A percentile compares a stretch with the other conserved stretches of the same genome.
phyloP scores from a whole-genome alignment of 2,113 vertebrate species.

The Crotophaga sulcirostris region DNA sequence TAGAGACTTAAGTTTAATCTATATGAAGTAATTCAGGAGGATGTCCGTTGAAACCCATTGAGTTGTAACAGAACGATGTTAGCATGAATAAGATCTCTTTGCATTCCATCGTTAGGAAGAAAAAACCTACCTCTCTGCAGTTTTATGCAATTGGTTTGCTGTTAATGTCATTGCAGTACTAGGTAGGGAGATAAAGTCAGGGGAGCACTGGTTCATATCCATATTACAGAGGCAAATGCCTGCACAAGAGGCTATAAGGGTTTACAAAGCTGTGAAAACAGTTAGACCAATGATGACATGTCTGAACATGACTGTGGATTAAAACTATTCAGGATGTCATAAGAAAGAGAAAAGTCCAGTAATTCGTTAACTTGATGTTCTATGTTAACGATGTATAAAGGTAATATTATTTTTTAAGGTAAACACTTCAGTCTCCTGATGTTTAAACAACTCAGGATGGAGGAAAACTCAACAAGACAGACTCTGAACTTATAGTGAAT shows the following conservation, averaged over 20 bases:
- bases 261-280: neutral
- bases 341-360: neutral
- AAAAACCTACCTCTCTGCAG: rapidly evolving
- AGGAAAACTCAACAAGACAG: neutral
- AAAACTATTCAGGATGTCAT: neutral
- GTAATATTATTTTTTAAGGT: neutral
- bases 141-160: neutral
- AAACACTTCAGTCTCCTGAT: neutral
- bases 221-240: neutral
- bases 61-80: neutral
- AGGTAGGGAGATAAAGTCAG: neutral
- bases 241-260: neutral
- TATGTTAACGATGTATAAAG: neutral
- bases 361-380: neutral
- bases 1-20: neutral
- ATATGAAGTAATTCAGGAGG: neutral
- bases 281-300: neutral
- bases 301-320: neutral
- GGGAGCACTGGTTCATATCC: neutral
- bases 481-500: neutral
- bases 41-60: neutral
- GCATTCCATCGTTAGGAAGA: neutral
- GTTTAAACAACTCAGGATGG: neutral
- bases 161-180: neutral
- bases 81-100: neutral